Evolutionary conservation across 2,888 invertebrate genomes (phyloP), one percentile per base, ranked within the genome.

Genomic region (Caenorhabditis plicata): DNA sequence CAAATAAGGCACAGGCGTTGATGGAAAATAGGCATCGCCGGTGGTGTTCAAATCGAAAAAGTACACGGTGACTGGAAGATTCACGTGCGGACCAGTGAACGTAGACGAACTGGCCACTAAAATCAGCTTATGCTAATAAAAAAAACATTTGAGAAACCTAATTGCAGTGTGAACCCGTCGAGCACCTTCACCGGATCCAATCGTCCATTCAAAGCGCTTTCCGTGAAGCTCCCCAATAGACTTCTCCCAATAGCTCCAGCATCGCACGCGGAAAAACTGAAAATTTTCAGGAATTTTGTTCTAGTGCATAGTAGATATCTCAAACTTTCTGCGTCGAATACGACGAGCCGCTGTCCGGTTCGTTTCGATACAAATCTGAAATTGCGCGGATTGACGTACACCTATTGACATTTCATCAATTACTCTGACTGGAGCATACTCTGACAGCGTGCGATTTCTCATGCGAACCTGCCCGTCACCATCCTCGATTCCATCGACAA

Each of bases 221-320:
- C 45, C n/a, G 45, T 45, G 35, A 45, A 45, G 35, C 29, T 45
- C 17, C 45, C 45, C 13, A 45, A 19, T 15, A 45, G 45, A 45
- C 35, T 25, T 17, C 45, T 13, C 2, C 44, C 33, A 3, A 35
- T 11, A 36, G 27, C 5, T 19, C 26, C 2, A 26, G 15, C 13
- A 36, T 45, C 45, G 3, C 23, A 45, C 8, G 20, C 9, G 1
- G 45, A 45, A 15, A 33, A 32, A 17, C 45, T 45, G 22, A 23
- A 45, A 45, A 26, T 19, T 32, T 26, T 8, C 11, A 29, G 7
- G 29, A 29, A 29, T 29, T 29, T 29, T 29, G 7, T 29, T 29
- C 7, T 11, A 29, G 11, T 8, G 11, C 7, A 29, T 29, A 7
- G 8, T 11, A 7, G 29, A 29, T 7, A 8, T 29, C 8, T 31